Percentiles rank a stretch among this genome's conserved stretches.
Conservation (phyloP, 2,888 invertebrate genomes). For the Aspidiotus destructor region DNA sequence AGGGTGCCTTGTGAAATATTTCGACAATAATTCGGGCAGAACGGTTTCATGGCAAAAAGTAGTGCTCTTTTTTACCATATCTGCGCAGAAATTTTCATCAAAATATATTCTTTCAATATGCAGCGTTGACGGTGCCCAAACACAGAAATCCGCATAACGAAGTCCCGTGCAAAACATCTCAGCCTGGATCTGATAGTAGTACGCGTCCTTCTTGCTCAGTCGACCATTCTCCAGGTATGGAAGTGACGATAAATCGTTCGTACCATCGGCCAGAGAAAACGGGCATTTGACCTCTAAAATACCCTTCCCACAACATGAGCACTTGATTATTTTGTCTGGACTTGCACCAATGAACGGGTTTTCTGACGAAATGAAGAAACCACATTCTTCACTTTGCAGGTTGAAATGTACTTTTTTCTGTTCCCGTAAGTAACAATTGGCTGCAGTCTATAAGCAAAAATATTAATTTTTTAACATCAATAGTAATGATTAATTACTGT, state of each 20-base stretch:
- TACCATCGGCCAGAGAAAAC: neutral
- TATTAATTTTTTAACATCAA: no score
- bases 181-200: conserved; percentile 17
- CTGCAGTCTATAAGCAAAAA: neutral
- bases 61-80: neutral
- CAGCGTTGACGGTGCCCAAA: conserved; percentile 5
- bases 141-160: conserved; percentile 5
- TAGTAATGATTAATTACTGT: no score
- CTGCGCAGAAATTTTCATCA: neutral
- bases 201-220: neutral
- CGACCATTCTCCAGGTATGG: neutral
- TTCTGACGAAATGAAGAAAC: conserved; percentile 3
- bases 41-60: neutral
- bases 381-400: neutral
- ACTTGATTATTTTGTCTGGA: conserved; percentile 7
- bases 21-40: neutral
- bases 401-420: conserved; percentile 3
- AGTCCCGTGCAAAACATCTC: conserved; percentile 8
- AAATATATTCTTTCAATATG: neutral
- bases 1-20: neutral
- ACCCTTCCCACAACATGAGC: conserved; percentile 14
- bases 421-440: neutral
- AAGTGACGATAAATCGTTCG: neutral
- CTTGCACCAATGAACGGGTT: conserved; percentile 12
- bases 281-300: conserved; percentile 15